Base-by-base conservation (phyloP, 2,113 vertebrate species). In the Brachyhypopomus gauderio region DNA sequence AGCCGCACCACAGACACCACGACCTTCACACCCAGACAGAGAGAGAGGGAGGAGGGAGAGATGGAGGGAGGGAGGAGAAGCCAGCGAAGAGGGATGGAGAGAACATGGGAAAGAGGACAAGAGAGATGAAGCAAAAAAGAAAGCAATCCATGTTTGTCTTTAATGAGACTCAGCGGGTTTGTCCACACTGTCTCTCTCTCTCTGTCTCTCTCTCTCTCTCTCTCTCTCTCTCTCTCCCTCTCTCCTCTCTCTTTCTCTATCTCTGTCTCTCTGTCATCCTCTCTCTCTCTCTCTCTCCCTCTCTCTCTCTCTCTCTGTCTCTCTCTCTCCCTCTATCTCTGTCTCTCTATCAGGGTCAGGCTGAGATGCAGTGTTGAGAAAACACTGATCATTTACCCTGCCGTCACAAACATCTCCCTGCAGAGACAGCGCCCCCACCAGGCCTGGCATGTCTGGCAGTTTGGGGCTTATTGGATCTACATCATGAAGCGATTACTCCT, bases 381-480 rank as follows among this genome's bases (percentile, higher is more conserved):
- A 88, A 83, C 84, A 87, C 85, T 82, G 34, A 41, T 73, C 59
- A 80, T 87, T 84, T 84, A 82, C 87, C 83, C 85, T 85, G 22
- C 79, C 89, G 83, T 84, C 83, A 82, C 84, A 89, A 84, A 89
- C 87, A 89, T 86, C 79, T 89, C 88, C 86, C 88, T 48, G 45
- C 82, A 88, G 87, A 85, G 80, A 79, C 75, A 4, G 12, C 45
- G 45, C 45, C 62, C 70, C 70, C 63, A 71, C 72, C 79, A 84
- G 78, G 71, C 23, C 81, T 67, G 64, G 52, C 85, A 86, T 89
- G 90, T 88, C 89, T 91, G 88, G 86, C 88, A 90, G 85, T 89
- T 87, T 90, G 86, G 91, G 85, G 87, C 90, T 91, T 91, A 90
- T 92, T 92, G 89, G 89, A 88, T 89, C 91, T 88, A 89, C 87